Evolutionary conservation across 2,113 vertebrate genomes (phyloP).

Genomic region (Muscicapa adusta): DNA sequence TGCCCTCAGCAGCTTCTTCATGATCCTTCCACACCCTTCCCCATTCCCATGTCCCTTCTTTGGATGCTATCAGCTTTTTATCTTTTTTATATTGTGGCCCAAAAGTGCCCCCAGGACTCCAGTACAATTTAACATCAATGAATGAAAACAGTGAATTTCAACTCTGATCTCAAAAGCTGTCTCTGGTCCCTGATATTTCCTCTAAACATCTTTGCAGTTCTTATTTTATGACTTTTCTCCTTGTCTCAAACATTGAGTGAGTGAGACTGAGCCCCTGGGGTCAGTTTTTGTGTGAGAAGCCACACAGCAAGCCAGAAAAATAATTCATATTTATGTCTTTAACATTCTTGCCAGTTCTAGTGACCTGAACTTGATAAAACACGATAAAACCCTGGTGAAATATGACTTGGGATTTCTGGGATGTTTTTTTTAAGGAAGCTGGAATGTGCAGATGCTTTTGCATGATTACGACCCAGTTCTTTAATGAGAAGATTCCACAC

Average conservation of each 20-base stretch:
- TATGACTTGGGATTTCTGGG: neutral
- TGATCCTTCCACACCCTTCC: neutral
- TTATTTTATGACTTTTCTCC: neutral
- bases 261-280: neutral
- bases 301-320: neutral
- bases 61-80: neutral
- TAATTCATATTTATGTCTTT: neutral
- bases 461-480: fast-evolving
- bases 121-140: fast-evolving
- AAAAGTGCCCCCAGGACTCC: neutral
- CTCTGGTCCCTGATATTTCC: neutral
- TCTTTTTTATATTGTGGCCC: neutral
- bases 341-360: neutral
- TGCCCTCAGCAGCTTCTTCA: neutral
- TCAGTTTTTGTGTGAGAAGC: neutral
- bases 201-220: neutral
- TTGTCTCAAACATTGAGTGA: neutral
- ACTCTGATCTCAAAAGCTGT: neutral
- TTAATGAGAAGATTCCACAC: neutral
- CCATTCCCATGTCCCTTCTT: neutral
- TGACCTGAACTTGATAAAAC: neutral
- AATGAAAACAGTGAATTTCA: neutral
- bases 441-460: neutral
- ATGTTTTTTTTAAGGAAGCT: neutral
- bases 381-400: neutral